Conservation (phyloP, 2,888 invertebrate species). For the Synergus gifuensis region DNA sequence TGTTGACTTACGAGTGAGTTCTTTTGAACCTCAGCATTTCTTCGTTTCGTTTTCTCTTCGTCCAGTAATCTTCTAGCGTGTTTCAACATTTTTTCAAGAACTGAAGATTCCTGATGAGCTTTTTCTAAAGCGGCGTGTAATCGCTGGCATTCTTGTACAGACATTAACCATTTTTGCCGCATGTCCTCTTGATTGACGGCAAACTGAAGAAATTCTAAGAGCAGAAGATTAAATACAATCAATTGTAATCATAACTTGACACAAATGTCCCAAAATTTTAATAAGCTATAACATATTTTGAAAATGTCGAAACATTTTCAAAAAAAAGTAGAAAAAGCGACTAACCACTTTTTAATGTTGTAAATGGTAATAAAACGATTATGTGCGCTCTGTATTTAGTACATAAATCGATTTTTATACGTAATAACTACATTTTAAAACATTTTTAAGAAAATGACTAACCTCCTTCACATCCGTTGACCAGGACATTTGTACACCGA, state of each 20-base stretch:
- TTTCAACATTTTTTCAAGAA: conserved; percentile 89
- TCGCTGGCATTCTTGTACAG: conserved; percentile 86
- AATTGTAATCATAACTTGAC: no score
- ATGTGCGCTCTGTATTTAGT: no score
- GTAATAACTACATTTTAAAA: no score
- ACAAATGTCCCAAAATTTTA: no score
- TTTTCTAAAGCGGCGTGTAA: conserved; percentile 86
- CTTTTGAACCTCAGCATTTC: conserved; percentile 85
- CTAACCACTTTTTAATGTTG: no score
- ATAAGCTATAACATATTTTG: no score
- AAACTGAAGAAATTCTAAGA: conserved; percentile 86
- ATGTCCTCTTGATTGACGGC: conserved; percentile 86
- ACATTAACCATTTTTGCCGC: conserved; percentile 84
- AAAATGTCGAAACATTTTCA: no score
- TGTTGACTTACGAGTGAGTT: conserved; percentile 82
- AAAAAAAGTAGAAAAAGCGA: no score
- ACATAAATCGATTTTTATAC: no score
- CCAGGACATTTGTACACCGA: conserved; percentile 83
- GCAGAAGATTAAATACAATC: conserved; percentile 2
- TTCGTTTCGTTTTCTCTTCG: conserved; percentile 86
- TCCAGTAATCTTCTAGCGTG: conserved; percentile 90
- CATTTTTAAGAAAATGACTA: conserved; percentile 66
- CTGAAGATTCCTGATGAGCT: conserved; percentile 85
- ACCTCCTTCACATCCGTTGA: conserved; percentile 86
- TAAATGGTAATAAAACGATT: no score